Percentiles rank a stretch among this genome's conserved stretches.
phyloP scores from a whole-genome alignment of 2,113 vertebrate species.

The Chlamydotis undulata region DNA sequence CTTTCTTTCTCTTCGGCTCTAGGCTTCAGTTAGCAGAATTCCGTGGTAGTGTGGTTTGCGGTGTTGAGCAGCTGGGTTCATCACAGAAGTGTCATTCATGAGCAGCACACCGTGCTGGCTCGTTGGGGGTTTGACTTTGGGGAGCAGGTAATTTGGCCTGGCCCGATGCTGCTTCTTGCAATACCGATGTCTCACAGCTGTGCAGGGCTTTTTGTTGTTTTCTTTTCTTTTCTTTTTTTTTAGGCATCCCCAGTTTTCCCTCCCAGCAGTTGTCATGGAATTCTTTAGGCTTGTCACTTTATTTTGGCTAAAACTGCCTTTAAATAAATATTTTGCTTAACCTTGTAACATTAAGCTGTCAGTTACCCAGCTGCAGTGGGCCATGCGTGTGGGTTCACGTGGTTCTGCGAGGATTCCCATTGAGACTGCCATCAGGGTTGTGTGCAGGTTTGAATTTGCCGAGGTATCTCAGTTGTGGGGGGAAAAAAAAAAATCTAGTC shows the following conservation, averaged over 20 bases:
- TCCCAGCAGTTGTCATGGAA: neutral
- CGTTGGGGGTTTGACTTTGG: neutral
- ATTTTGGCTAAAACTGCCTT: neutral
- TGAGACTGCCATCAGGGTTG: neutral
- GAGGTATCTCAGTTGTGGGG: neutral
- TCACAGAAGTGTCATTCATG: constrained; percentile 27
- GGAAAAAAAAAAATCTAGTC: neutral
- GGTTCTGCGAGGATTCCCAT: neutral
- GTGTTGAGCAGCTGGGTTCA: neutral
- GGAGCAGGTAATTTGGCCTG: neutral
- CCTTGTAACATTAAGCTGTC: neutral
- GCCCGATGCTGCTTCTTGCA: neutral
- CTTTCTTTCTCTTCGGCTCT: neutral
- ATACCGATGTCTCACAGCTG: rapidly evolving
- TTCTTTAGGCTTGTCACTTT: neutral
- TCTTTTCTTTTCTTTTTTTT: neutral
- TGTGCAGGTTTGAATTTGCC: neutral
- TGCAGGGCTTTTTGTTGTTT: neutral
- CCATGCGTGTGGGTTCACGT: rapidly evolving
- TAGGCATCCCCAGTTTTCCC: rapidly evolving
- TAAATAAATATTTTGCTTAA: neutral
- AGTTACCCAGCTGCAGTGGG: rapidly evolving
- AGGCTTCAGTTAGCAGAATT: neutral
- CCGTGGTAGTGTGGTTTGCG: neutral
- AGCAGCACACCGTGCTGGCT: neutral